Base-by-base conservation (phyloP, 2,113 vertebrate genomes). In the Martes martes region DNA sequence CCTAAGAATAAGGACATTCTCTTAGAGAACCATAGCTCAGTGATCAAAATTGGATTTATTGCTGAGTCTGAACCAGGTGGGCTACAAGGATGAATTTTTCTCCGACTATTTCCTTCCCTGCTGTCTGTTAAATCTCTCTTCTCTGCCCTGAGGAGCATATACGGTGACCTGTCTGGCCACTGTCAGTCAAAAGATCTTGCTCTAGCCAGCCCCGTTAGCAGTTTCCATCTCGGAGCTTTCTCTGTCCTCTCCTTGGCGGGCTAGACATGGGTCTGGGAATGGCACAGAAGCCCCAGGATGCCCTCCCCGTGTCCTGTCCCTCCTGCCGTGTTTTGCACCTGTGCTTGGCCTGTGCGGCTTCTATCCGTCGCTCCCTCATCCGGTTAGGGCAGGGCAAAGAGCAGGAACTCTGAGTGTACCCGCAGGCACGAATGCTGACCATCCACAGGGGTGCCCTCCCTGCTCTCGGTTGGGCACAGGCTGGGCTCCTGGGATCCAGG, bases 321-420 rank as follows among this genome's bases (percentile, higher is more conserved):
- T 67, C 42, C 28, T 79, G 52, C 31, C 8, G 71, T 7, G 15
- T 36, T 86, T 85, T 59, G 74, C 23, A 42, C 16, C 0, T 28
- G 71, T 52, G 61, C n/a, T 63, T 0, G 1, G 50, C 26, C 11
- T 36, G 16, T 4, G 28, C 28, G 28, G 11, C 45, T 61, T 94
- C 57, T 81, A 1, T 28, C 69, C 0, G 0, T 31, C 13, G 33
- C 9, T 55, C 24, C 59, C 4, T 82, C 14, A 11, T 9, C 0
- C 0, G 1, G 1, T 13, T 9, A 24, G 57, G 7, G 3, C 86
- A 18, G 23, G 61, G 28, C 26, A 6, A 1, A 47, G 57, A 79
- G 55, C 9, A 78, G 67, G 79, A 19, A 24, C 6, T 6, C 24
- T 4, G n/a, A 61, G 23, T 8, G 14, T 24, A 16, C 15, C n/a